Percentiles rank a stretch among this genome's conserved stretches.
These are phyloP conservation scores for Prunella fulvescens DNA, from an alignment of 2,113 vertebrate species.

Conservation along the genomic window DNA sequence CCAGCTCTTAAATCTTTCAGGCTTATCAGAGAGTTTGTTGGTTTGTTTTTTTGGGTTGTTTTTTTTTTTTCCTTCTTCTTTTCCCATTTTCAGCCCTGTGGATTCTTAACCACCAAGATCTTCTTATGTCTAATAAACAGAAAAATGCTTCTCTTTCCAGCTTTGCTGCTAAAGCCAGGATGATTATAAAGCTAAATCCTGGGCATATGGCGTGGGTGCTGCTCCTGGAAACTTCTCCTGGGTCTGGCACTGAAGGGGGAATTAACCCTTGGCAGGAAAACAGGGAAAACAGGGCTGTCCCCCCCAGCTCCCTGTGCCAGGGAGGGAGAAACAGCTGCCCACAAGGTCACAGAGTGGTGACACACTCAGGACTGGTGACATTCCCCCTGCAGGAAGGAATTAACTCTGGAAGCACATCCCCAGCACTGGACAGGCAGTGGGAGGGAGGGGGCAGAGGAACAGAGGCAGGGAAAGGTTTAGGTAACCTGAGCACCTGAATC, in stretches of 20 bases:
- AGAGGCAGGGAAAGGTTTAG: not conserved
- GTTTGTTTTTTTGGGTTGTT: not conserved
- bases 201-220: not conserved
- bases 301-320: not conserved
- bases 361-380: not conserved
- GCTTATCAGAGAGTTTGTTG: slow-evolving; percentile 29
- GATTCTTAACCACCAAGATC: slow-evolving; percentile 19
- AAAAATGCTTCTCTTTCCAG: slow-evolving; percentile 54
- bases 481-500: not conserved
- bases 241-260: not conserved
- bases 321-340: not conserved
- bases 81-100: not conserved
- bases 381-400: not conserved
- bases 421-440: fast-evolving
- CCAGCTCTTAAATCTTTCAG: slow-evolving; percentile 36
- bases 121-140: slow-evolving; percentile 60
- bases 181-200: slow-evolving; percentile 62
- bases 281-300: not conserved
- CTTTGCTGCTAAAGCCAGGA: slow-evolving; percentile 55
- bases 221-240: not conserved
- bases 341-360: not conserved
- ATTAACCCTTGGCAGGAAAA: slow-evolving; percentile 11
- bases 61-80: not conserved
- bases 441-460: not conserved
- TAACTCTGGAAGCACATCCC: fast-evolving